Evolutionary conservation across 1,140 invertebrate species (phyloP), one percentile per base, ranked within the genome.

Genomic region (Drosophila hydei): DNA sequence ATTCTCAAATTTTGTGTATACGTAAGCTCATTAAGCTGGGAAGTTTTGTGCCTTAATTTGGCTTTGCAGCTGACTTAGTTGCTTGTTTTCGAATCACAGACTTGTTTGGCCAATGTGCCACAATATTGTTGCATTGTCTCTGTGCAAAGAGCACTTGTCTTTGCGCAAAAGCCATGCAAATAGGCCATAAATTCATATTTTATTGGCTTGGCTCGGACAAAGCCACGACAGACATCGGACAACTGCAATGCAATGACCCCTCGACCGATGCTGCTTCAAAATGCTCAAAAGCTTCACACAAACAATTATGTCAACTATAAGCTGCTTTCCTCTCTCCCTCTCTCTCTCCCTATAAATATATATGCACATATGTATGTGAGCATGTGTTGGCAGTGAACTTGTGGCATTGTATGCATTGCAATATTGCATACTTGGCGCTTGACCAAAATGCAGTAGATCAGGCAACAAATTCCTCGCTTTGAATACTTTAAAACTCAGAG

Each of bases 131-230:
- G 78, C 64, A 54, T 71, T 64, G 74, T 65, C 16, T 36, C 12
- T 25, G 9, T 27, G 38, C 38, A 27, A 7, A 16, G 30, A 14
- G 60, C 36, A 54, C 69, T 73, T 55, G 63, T 60, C 56, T 77
- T 51, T 61, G 61, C 19, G 33, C 64, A 60, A 80, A 87, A 87
- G 81, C 77, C 80, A 85, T 58, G 80, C 80, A 84, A 87, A 84
- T 84, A 87, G 80, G 77, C 77, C 74, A 85, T 85, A 87, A 85
- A 85, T 80, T 87, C 65, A 80, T 85, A 85, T 87, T 85, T 80
- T 85, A 85, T 87, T 85, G 80, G 64, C 73, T 77, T 87, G 77
- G 69, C 72, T 30, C 19, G 23, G 36, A 43, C 33, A 59, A 59
- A 51, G 55, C 54, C 43, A 21, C 36, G 27, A 54, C 67, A 56